These are phyloP conservation scores for Amorpha juglandis DNA, from an alignment of 2,888 invertebrate genomes.

Conservation along the genomic window DNA sequence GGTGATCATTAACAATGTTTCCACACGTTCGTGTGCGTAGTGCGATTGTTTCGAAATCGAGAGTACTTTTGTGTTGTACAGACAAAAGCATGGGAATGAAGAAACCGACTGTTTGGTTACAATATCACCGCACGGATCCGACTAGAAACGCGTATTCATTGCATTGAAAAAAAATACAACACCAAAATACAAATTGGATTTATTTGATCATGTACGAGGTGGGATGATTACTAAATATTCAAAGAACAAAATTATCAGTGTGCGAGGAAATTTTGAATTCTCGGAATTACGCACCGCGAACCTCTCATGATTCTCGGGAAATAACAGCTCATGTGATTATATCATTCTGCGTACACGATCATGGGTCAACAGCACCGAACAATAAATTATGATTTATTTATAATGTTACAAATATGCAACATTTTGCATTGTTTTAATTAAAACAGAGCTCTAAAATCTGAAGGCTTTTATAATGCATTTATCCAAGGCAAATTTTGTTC, in stretches of 20 bases:
- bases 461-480: background rate
- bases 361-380: constrained; percentile 39
- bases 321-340: constrained; percentile 57
- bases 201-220: constrained; percentile 5
- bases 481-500: background rate
- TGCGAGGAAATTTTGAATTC: constrained; percentile 37
- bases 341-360: constrained; percentile 51
- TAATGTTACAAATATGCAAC: background rate
- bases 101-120: constrained; percentile 39
- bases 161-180: background rate
- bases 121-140: constrained; percentile 33
- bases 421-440: background rate
- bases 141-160: constrained; percentile 21
- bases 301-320: constrained; percentile 52
- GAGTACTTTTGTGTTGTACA: constrained; percentile 57
- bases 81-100: constrained; percentile 46
- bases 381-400: no score
- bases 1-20: constrained; percentile 74
- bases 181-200: background rate
- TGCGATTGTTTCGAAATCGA: constrained; percentile 79
- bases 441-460: background rate
- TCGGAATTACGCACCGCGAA: constrained; percentile 42
- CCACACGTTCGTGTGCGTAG: constrained; percentile 71
- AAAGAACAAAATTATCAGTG: constrained; percentile 16
- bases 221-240: constrained; percentile 6